phyloP scores from a whole-genome alignment of 2,888 invertebrate species.

The Eristalis pertinax region DNA sequence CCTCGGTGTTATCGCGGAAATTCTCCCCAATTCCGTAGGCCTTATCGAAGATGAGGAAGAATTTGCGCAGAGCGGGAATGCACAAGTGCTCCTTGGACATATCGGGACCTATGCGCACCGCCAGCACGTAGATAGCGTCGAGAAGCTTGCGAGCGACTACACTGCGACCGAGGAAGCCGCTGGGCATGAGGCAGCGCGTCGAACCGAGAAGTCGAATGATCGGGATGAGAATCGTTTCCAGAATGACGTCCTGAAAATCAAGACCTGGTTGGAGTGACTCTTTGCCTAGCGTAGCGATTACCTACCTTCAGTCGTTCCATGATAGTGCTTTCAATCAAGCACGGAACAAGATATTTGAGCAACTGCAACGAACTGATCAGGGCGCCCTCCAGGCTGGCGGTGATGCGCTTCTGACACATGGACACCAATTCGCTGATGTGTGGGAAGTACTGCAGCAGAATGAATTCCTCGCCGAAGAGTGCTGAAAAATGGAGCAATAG shows the following conservation, averaged over 20 bases:
- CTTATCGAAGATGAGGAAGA: constrained; percentile 92
- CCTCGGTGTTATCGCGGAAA: constrained; percentile 77
- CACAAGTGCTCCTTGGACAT: constrained; percentile 89
- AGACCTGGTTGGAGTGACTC: background rate
- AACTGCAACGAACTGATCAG: constrained; percentile 92
- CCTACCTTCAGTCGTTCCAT: constrained; percentile 93
- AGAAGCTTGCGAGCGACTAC: constrained; percentile 91
- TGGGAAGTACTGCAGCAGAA: constrained; percentile 93
- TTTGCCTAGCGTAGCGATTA: background rate
- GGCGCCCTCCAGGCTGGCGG: constrained; percentile 93
- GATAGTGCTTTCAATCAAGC: constrained; percentile 90
- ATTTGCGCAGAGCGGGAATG: constrained; percentile 87
- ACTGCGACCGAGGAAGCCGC: constrained; percentile 88
- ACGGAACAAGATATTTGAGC: constrained; percentile 90
- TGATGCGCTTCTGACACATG: constrained; percentile 90
- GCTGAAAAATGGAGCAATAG: constrained; percentile 81
- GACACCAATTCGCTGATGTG: constrained; percentile 93
- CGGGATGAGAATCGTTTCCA: constrained; percentile 92
- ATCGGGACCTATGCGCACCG: constrained; percentile 88
- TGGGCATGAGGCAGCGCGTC: constrained; percentile 90
- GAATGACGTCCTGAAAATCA: constrained; percentile 88
- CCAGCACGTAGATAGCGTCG: constrained; percentile 91
- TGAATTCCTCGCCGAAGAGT: constrained; percentile 93
- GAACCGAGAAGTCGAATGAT: constrained; percentile 91
- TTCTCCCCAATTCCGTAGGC: constrained; percentile 79